Base-by-base conservation (phyloP, 37 sponge, comb jelly and placozoan genomes). In the Ephydatia muelleri region DNA sequence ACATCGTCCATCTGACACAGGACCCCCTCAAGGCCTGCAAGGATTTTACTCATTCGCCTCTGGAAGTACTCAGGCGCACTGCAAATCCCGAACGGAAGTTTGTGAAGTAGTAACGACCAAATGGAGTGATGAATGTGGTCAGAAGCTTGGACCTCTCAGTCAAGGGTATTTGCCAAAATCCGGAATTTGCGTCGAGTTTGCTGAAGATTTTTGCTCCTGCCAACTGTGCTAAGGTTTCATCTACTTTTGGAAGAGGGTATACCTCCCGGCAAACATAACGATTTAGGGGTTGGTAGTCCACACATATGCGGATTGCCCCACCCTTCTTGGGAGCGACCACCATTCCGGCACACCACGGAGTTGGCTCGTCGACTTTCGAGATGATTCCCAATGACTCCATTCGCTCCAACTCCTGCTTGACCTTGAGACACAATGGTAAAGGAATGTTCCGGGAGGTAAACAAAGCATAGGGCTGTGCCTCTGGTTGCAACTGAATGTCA, bases 331-430 rank as follows among this genome's bases (percentile, higher is more conserved):
- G 85, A 19, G 68, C 79, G 3, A 88, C 88, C 4, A 83, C 88
- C 83, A 88, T 88, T 28, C 88, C 88, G 30, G 88, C 88, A 33
- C 88, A 88, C 83, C 88, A 88, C 39, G n/a, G 43, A 9, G 88
- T 88, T 23, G 88, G 88, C 34, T 83, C 40, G n/a, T 77, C 67
- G 28, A 88, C 88, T 34, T 77, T 82, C 37, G 79, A 78, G 40
- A 88, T 88, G 67, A 88, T 79, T n/a, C 88, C 88, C 64, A 73
- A 27, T 70, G 29, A 21, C 73, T 88, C 88, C 84, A 84, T 84
- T 49, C 77, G 13, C 25, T 43, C 23, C 22, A 76, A 39, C 77
- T 84, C 77, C 57, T 69, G 66, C 38, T 43, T 23, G 12, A 88
- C 88, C 57, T 83, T 71, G 16, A 64, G 36, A 29, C 76, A 70